These are phyloP conservation scores for Etheostoma spectabile DNA, from an alignment of 2,113 vertebrate species.

Conservation along the genomic window DNA sequence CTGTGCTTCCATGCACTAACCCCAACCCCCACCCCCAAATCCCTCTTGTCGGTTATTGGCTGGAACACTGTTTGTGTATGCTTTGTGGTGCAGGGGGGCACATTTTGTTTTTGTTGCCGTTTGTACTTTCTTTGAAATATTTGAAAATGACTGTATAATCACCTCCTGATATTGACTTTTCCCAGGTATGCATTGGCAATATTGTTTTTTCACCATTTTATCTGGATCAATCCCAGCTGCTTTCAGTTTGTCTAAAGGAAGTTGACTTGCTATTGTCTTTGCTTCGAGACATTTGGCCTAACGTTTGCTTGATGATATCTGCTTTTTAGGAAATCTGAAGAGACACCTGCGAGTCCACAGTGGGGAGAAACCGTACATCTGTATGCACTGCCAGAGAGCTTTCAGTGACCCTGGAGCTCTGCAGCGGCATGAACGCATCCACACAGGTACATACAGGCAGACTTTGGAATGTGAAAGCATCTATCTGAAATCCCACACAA, in stretches of 20 bases:
- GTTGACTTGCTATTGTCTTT: background rate
- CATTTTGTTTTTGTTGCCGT: too few relatives aligned
- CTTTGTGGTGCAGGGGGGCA: too few relatives aligned
- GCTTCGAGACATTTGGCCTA: slow-evolving; percentile 1
- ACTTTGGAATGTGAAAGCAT: background rate
- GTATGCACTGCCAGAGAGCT: slow-evolving; percentile 93
- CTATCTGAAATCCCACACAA: background rate
- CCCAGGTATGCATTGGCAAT: too few relatives aligned
- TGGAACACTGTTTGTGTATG: too few relatives aligned
- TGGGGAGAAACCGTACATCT: slow-evolving; percentile 95
- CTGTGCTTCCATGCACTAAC: too few relatives aligned
- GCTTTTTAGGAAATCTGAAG: slow-evolving; percentile 92
- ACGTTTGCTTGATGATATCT: background rate
- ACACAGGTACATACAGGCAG: slow-evolving; percentile 87
- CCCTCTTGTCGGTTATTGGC: too few relatives aligned
- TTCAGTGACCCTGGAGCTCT: slow-evolving; percentile 95
- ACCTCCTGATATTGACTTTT: background rate
- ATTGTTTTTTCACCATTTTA: background rate
- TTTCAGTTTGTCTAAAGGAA: background rate
- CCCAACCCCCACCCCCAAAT: too few relatives aligned
- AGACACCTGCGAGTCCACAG: slow-evolving; percentile 97
- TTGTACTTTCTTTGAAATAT: background rate
- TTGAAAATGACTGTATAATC: background rate
- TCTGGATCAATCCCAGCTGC: background rate
- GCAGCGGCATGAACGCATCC: slow-evolving; percentile 96